phyloP scores from a whole-genome alignment of 2,888 invertebrate species.

The Troglohyphantes excavatus region DNA sequence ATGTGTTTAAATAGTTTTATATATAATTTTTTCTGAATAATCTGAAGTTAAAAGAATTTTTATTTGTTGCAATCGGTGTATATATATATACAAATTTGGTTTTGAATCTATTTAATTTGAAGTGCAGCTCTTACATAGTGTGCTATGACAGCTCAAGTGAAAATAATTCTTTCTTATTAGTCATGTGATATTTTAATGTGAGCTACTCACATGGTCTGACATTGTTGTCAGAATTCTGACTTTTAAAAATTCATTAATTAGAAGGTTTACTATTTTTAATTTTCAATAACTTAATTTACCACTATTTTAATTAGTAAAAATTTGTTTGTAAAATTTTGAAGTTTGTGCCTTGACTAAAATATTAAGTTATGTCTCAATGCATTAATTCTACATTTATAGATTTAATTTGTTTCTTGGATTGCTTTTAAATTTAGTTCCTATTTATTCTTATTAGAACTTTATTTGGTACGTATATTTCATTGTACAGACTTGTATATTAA shows the following conservation, averaged over 20 bases:
- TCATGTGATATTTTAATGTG: conserved; percentile 50
- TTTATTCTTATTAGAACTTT: conserved; percentile 10
- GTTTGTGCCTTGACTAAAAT: conserved; percentile 53
- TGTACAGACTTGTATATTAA: conserved; percentile 30
- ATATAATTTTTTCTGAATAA: too few relatives aligned
- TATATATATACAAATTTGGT: too few relatives aligned
- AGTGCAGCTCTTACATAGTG: conserved; percentile 25
- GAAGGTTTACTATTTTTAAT: not conserved
- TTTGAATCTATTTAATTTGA: conserved; percentile 1
- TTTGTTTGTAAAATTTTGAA: conserved; percentile 25
- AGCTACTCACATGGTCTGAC: conserved; percentile 7
- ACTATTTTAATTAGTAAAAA: conserved; percentile 5
- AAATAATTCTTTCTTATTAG: conserved; percentile 39
- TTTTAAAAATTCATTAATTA: conserved; percentile 1
- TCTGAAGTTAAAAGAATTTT: not conserved
- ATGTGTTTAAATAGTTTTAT: too few relatives aligned
- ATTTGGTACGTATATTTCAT: conserved; percentile 25
- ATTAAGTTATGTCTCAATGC: not conserved
- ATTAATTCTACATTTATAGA: conserved; percentile 1
- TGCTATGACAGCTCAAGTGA: conserved; percentile 41
- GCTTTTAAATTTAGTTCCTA: conserved; percentile 34
- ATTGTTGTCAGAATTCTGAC: conserved; percentile 1
- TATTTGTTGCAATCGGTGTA: not conserved
- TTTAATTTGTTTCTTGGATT: not conserved
- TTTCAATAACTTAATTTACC: not conserved